Evolutionary conservation across 2,888 invertebrate genomes (phyloP).

Genomic region (Plagiodera versicolora): DNA sequence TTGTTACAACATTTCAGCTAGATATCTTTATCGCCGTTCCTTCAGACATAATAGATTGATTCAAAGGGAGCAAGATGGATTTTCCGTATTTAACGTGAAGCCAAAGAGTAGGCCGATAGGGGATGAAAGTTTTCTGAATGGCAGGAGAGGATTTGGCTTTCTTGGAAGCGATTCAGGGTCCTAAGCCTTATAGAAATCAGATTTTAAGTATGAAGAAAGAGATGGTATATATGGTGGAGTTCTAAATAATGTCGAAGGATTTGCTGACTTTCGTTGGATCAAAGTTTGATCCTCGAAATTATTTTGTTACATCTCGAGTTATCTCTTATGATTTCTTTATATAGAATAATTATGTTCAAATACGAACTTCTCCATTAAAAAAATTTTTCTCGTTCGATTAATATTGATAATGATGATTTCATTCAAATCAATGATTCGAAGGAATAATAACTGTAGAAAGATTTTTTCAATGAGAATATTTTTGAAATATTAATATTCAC

Average conservation of each 20-base stretch:
- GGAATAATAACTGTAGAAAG: no score
- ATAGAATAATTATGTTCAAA: no score
- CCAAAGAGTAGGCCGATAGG: constrained; percentile 15
- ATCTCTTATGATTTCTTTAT: no score
- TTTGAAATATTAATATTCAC: no score
- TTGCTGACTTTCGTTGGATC: not conserved
- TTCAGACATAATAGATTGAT: constrained; percentile 9
- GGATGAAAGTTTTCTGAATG: constrained; percentile 13
- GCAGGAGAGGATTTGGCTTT: constrained; percentile 4
- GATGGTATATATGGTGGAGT: not conserved
- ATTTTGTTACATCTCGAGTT: no score
- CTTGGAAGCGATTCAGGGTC: not conserved
- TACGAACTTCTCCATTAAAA: no score
- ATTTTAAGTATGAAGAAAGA: not conserved
- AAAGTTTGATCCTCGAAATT: not conserved
- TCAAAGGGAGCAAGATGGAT: constrained; percentile 8
- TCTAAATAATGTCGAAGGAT: not conserved
- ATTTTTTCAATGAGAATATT: no score
- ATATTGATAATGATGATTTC: no score
- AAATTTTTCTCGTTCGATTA: no score
- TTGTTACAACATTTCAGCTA: constrained; percentile 5
- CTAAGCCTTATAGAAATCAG: constrained; percentile 8
- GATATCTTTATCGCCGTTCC: not conserved
- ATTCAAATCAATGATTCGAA: no score
- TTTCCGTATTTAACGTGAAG: constrained; percentile 13